Evolutionary conservation across 2,888 invertebrate genomes (phyloP).

Genomic region (Dysmachus trigonus): DNA sequence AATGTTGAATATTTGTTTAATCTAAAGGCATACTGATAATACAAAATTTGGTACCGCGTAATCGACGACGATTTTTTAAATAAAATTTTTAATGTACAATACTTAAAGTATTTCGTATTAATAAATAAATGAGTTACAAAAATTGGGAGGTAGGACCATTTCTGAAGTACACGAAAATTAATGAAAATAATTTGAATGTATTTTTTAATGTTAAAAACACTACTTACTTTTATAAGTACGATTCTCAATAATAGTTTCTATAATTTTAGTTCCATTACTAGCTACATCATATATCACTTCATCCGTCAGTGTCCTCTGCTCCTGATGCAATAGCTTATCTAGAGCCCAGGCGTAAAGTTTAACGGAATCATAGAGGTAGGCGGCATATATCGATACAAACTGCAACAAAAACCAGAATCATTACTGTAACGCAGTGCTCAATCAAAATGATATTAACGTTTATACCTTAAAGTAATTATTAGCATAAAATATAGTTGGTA

Average conservation of each 20-base stretch:
- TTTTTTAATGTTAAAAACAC: background rate
- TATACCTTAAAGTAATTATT: conserved; percentile 45
- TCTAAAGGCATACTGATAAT: no score
- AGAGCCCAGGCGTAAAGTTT: conserved; percentile 89
- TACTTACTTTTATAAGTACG: conserved; percentile 87
- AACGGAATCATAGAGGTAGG: conserved; percentile 94
- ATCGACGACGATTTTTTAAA: no score
- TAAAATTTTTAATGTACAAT: no score
- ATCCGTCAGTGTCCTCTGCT: conserved; percentile 68
- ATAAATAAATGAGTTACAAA: no score
- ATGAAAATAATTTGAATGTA: background rate
- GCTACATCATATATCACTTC: conserved; percentile 74
- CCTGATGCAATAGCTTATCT: conserved; percentile 74
- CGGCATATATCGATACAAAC: conserved; percentile 91
- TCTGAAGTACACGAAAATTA: no score
- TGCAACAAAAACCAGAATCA: conserved; percentile 57
- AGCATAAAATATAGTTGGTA: conserved; percentile 67
- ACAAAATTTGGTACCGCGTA: no score
- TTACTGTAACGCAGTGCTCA: background rate
- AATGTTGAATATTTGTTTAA: no score
- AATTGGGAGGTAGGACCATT: no score
- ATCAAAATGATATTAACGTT: background rate
- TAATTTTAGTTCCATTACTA: conserved; percentile 86
- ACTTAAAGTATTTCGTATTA: no score
- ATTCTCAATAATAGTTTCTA: conserved; percentile 84